phyloP scores from a whole-genome alignment of 2,113 vertebrate genomes.

The Carettochelys insculpta region DNA sequence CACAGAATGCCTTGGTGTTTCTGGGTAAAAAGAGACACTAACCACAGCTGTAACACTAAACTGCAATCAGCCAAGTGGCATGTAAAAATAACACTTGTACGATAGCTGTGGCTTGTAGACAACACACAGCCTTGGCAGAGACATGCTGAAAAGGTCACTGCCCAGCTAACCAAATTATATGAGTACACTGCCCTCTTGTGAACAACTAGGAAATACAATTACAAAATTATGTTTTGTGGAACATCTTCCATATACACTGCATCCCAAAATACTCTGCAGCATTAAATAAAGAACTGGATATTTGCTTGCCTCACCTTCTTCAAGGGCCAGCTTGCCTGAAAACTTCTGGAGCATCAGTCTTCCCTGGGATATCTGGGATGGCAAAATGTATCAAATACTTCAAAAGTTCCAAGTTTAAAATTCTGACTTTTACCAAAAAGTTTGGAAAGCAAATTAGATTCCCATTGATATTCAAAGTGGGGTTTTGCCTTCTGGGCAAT shows the following conservation, averaged over 20 bases:
- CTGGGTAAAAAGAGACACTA: too few species aligned
- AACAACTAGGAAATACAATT: neutral
- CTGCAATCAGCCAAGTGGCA: neutral
- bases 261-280: neutral
- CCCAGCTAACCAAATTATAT: neutral
- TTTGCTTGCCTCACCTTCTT: neutral
- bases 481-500: neutral
- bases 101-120: neutral
- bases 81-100: neutral
- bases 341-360: neutral
- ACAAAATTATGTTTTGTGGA: neutral
- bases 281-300: neutral
- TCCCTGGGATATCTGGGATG: neutral
- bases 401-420: neutral
- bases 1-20: too few species aligned
- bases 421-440: neutral
- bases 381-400: neutral
- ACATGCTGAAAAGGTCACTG: neutral
- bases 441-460: neutral
- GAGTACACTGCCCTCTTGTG: neutral
- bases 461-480: neutral
- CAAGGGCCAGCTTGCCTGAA: neutral
- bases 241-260: neutral
- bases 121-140: neutral
- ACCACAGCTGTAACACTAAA: neutral